phyloP scores from a whole-genome alignment of 2,113 vertebrate species.

The Tinamus guttatus region DNA sequence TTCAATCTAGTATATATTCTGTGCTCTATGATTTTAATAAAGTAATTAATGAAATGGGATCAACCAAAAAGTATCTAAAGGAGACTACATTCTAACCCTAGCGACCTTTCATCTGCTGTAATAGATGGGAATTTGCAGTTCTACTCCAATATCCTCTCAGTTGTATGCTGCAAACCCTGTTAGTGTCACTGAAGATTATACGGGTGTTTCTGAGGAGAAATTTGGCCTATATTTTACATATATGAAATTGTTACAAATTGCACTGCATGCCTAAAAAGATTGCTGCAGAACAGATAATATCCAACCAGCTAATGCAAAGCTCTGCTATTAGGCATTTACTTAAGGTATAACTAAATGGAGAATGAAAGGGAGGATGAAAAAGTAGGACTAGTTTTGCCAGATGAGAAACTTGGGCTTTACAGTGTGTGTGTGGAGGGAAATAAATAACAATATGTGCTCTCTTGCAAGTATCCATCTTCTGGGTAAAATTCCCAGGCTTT shows the following conservation, averaged over 20 bases:
- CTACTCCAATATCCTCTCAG: not conserved
- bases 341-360: not conserved
- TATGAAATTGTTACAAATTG: not conserved
- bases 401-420: not conserved
- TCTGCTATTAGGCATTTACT: not conserved
- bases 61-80: not conserved
- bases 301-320: not conserved
- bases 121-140: constrained; percentile 17
- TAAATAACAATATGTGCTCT: not conserved
- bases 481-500: not conserved
- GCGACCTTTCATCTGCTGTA: not conserved
- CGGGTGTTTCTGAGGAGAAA: not conserved
- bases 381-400: not conserved
- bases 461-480: not conserved
- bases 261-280: not conserved
- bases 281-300: not conserved
- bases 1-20: not conserved
- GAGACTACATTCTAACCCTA: not conserved
- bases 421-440: not conserved
- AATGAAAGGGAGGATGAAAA: not conserved
- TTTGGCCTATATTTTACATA: not conserved
- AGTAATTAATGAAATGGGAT: not conserved
- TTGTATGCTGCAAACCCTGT: constrained; percentile 25
- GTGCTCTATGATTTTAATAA: not conserved
- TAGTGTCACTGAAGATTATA: constrained; percentile 31